Percentiles rank a stretch among this genome's conserved stretches.
Evolutionary conservation across 2,113 vertebrate species (phyloP).

Genomic region (Amblyopsis rosae): DNA sequence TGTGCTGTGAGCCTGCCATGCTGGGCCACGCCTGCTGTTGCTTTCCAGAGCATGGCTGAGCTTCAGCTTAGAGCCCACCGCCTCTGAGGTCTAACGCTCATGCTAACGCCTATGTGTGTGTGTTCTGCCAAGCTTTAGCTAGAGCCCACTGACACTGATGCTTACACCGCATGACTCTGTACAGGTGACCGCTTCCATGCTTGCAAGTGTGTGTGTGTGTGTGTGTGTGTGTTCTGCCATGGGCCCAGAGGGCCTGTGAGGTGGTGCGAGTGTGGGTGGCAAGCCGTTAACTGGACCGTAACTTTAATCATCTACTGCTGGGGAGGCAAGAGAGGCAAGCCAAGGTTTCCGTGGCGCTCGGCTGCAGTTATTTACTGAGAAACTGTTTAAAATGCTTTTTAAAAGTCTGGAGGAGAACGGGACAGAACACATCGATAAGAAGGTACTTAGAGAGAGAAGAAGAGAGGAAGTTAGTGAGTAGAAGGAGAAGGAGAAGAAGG

Average conservation of each 20-base stretch:
- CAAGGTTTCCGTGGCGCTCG: slow-evolving; percentile 32
- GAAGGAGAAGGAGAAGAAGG: slow-evolving; percentile 8
- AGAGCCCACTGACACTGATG: no score
- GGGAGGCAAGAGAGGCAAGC: slow-evolving; percentile 41
- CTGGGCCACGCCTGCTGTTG: slow-evolving; percentile 50
- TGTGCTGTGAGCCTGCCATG: slow-evolving; percentile 41
- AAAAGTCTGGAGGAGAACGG: slow-evolving; percentile 9
- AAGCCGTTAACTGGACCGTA: slow-evolving; percentile 63
- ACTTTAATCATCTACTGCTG: slow-evolving; percentile 72
- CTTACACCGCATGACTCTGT: slow-evolving; percentile 32
- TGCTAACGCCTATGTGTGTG: no score
- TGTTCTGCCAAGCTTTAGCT: no score
- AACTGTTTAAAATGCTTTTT: slow-evolving; percentile 41
- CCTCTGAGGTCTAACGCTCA: slow-evolving; percentile 43
- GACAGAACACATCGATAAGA: neutral
- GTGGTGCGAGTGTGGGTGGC: slow-evolving; percentile 40
- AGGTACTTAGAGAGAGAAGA: slow-evolving; percentile 25
- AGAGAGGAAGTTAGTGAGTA: slow-evolving; percentile 9
- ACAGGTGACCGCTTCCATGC: slow-evolving; percentile 55
- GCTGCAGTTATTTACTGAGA: slow-evolving; percentile 25
- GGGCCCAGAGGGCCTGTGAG: neutral
- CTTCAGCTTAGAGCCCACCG: slow-evolving; percentile 44
- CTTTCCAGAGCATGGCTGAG: slow-evolving; percentile 59
- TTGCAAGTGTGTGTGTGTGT: neutral
- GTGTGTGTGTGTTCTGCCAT: neutral